phyloP scores from a whole-genome alignment of 2,888 invertebrate genomes.

The Homarus gammarus region DNA sequence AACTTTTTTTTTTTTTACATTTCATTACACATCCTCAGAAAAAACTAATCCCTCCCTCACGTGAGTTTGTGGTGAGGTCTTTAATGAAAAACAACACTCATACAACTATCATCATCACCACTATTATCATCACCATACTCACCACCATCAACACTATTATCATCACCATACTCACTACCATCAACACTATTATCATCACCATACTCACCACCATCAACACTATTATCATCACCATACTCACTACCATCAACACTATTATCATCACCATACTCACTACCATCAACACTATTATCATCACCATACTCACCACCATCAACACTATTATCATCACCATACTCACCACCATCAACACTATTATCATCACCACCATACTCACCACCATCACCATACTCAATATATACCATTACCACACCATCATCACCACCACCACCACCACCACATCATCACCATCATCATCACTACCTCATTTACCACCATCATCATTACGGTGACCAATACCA shows the following conservation, averaged over 20 bases:
- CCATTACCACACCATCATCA: neutral
- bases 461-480: neutral
- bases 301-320: neutral
- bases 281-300: neutral
- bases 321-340: neutral
- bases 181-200: neutral
- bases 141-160: neutral
- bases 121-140: neutral
- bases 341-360: too few relatives aligned
- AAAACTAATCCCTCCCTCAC: too few relatives aligned
- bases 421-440: conserved; percentile 4
- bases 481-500: neutral
- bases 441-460: neutral
- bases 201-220: neutral
- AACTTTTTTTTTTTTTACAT: too few relatives aligned
- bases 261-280: neutral
- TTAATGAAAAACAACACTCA: neutral
- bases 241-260: neutral
- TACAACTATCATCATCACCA: neutral
- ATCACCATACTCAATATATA: too few relatives aligned
- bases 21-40: too few relatives aligned
- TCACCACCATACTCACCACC: too few relatives aligned
- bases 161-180: neutral
- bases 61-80: neutral
- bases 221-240: neutral